Conservation (phyloP, 2,113 vertebrate species). For the Dasyornis broadbenti region DNA sequence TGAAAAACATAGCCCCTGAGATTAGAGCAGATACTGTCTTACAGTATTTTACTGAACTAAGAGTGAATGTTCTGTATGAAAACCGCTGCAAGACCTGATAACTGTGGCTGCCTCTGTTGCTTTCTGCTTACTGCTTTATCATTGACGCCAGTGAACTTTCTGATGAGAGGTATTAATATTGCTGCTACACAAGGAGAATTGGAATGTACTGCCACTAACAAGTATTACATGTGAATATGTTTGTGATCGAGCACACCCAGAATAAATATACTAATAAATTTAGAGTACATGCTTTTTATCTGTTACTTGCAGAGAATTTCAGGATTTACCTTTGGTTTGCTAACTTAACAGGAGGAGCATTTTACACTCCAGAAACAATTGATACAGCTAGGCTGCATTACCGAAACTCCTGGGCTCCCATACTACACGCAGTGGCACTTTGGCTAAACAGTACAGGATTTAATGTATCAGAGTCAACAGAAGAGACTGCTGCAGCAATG, state of each 20-base stretch:
- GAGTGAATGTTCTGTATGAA: neutral
- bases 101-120: neutral
- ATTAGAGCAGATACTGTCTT: neutral
- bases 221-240: neutral
- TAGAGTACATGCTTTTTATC: neutral
- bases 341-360: constrained; percentile 85
- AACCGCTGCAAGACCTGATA: neutral
- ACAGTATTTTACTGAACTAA: neutral
- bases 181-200: neutral
- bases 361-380: constrained; percentile 98
- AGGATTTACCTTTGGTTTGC: neutral
- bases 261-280: neutral
- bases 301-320: neutral
- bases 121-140: neutral
- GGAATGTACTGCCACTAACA: neutral
- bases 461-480: constrained; percentile 69
- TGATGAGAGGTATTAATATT: neutral
- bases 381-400: constrained; percentile 95
- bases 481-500: constrained; percentile 63
- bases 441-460: constrained; percentile 94
- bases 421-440: constrained; percentile 91
- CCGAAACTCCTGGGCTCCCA: constrained; percentile 92
- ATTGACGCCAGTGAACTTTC: neutral
- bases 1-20: neutral
- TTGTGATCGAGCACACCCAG: neutral